These are phyloP conservation scores for Misgurnus mizolepis DNA, from an alignment of 2,113 vertebrate species.

Conservation along the genomic window DNA sequence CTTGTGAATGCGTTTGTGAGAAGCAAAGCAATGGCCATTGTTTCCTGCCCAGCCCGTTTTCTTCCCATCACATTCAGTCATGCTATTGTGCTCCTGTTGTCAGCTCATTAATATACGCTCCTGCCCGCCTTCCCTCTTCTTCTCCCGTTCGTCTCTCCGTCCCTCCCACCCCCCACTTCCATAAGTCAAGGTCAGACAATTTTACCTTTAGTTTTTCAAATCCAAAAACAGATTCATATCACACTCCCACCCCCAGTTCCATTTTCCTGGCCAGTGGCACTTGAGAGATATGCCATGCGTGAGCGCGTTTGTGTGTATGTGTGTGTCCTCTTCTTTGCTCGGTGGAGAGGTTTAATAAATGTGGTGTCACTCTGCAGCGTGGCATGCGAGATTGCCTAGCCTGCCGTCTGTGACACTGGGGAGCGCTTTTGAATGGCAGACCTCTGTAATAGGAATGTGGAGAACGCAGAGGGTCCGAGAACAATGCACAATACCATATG, in stretches of 20 bases:
- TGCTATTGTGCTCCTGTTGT: conserved; percentile 39
- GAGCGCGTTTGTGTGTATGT: conserved; percentile 7
- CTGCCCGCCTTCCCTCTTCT: conserved; percentile 24
- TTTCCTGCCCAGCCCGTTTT: conserved; percentile 26
- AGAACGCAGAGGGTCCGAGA: conserved; percentile 14
- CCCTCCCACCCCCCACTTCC: conserved; percentile 24
- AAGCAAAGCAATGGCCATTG: neutral
- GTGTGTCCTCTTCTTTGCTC: conserved; percentile 19
- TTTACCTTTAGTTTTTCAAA: conserved; percentile 47
- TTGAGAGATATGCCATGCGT: neutral
- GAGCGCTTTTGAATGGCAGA: conserved; percentile 35
- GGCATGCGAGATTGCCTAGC: conserved; percentile 44
- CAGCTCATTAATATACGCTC: conserved; percentile 50
- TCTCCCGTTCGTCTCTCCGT: neutral
- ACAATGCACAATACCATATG: conserved; percentile 22
- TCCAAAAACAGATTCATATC: conserved; percentile 37
- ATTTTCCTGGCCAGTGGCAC: conserved; percentile 22
- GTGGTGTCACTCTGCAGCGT: conserved; percentile 72
- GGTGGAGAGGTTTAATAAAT: conserved; percentile 71
- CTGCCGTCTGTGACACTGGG: conserved; percentile 37
- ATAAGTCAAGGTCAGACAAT: conserved; percentile 50
- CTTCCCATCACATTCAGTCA: conserved; percentile 40
- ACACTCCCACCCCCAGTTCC: neutral
- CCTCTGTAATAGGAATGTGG: conserved; percentile 15
- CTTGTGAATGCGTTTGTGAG: neutral